Evolutionary conservation across 2,888 invertebrate species (phyloP).

Genomic region (Chirona hameri): DNA sequence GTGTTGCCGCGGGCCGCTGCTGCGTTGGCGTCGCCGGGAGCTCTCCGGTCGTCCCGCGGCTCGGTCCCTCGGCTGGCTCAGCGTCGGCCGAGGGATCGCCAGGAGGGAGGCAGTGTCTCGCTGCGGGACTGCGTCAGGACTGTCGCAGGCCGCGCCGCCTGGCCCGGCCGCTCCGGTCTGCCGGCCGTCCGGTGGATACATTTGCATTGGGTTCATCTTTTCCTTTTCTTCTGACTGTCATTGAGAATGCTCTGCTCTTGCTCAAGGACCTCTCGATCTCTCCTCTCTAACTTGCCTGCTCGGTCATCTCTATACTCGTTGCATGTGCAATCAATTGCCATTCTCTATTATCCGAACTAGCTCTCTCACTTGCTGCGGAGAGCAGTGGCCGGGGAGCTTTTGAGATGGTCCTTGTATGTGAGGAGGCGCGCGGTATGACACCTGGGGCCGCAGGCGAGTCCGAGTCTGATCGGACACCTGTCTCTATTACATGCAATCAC

Average conservation of each 20-base stretch:
- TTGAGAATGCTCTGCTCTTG: constrained; percentile 45
- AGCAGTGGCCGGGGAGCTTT: constrained; percentile 68
- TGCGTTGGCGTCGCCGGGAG: too few relatives aligned
- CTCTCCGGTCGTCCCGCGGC: too few relatives aligned
- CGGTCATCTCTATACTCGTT: constrained; percentile 41
- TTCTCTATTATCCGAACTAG: constrained; percentile 22
- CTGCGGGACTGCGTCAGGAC: background rate
- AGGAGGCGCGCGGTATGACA: background rate
- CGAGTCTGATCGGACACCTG: background rate
- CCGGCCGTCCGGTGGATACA: background rate
- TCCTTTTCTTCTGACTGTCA: constrained; percentile 27
- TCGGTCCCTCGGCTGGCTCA: too few relatives aligned
- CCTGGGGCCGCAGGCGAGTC: background rate
- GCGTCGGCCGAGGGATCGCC: too few relatives aligned
- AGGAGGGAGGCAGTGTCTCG: too few relatives aligned
- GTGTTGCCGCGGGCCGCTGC: too few relatives aligned
- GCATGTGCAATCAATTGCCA: constrained; percentile 32
- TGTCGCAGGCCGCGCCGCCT: background rate
- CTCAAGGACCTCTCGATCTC: constrained; percentile 43
- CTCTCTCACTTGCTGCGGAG: background rate
- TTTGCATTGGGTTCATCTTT: constrained; percentile 23
- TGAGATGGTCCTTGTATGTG: constrained; percentile 81
- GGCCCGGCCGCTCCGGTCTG: background rate
- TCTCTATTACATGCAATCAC: constrained; percentile 22
- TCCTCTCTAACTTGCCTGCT: constrained; percentile 45